phyloP scores from a whole-genome alignment of 64 coral and sea anemone genomes.

The Pocillopora verrucosa region DNA sequence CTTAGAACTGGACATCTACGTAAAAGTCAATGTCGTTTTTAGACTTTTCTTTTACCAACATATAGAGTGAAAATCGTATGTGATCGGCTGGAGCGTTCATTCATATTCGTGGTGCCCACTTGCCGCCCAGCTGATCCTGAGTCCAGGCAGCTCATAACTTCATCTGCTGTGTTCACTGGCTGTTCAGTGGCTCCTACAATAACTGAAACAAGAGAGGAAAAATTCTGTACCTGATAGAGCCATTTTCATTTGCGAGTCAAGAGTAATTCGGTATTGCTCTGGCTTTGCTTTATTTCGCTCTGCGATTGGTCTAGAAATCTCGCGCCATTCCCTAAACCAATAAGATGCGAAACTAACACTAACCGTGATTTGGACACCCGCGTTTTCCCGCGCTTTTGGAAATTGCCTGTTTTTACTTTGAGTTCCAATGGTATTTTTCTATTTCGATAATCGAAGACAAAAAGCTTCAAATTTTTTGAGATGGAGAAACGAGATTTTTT shows the following conservation, averaged over 20 bases:
- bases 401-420: too few species aligned
- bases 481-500: too few species aligned
- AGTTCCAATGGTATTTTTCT: too few species aligned
- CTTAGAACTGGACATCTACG: neutral
- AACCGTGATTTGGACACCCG: too few species aligned
- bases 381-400: too few species aligned
- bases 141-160: conserved; percentile 94
- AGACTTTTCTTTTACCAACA: conserved; percentile 59
- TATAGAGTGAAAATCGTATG: conserved; percentile 97
- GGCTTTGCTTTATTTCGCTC: too few species aligned
- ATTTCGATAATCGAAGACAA: too few species aligned
- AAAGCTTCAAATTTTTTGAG: too few species aligned
- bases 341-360: too few species aligned
- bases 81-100: conserved; percentile 96
- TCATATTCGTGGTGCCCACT: conserved; percentile 95
- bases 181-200: conserved; percentile 93
- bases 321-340: too few species aligned
- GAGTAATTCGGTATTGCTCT: too few species aligned
- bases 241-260: neutral
- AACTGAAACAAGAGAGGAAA: conserved; percentile 37
- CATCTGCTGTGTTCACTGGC: conserved; percentile 79
- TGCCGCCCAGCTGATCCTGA: conserved; percentile 81
- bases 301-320: too few species aligned
- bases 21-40: neutral
- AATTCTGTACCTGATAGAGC: neutral